A percentile compares a stretch with the other conserved stretches of the same genome.
These are phyloP conservation scores for Acleris cristana DNA, from an alignment of 2,888 invertebrate genomes.

Conservation along the genomic window DNA sequence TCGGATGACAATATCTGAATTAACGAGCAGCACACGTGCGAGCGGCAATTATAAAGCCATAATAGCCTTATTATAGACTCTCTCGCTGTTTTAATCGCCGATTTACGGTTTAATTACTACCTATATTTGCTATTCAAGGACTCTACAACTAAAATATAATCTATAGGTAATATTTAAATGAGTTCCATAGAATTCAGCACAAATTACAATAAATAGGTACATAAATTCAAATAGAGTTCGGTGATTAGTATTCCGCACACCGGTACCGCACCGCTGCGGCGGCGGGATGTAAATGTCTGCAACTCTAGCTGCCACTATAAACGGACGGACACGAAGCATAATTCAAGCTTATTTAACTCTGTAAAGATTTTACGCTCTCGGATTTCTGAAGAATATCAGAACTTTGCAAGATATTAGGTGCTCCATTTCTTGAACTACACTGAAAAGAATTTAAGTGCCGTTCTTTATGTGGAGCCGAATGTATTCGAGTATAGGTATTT, in stretches of 20 bases:
- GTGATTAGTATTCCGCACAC: slow-evolving; percentile 20
- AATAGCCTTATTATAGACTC: slow-evolving; percentile 15
- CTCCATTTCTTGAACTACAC: too few species aligned
- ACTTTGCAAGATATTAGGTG: too few species aligned
- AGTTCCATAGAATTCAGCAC: too few species aligned
- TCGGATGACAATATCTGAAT: slow-evolving; percentile 17
- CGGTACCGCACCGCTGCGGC: not conserved
- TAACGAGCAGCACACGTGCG: slow-evolving; percentile 27
- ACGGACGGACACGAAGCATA: slow-evolving; percentile 6
- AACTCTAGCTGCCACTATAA: slow-evolving; percentile 12
- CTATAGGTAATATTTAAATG: not conserved
- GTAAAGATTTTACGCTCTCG: slow-evolving; percentile 9
- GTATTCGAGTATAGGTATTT: slow-evolving; percentile 7
- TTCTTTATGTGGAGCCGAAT: slow-evolving; percentile 7
- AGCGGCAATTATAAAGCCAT: slow-evolving; percentile 15
- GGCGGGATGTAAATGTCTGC: slow-evolving; percentile 22
- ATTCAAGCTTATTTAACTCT: slow-evolving; percentile 18
- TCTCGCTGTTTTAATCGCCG: slow-evolving; percentile 1
- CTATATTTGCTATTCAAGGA: not conserved
- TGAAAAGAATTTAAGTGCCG: not conserved
- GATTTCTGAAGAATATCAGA: not conserved
- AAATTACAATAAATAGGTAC: not conserved
- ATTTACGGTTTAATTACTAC: slow-evolving; percentile 2
- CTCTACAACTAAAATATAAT: not conserved
- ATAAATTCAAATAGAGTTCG: slow-evolving; percentile 13